These are phyloP conservation scores for Amblyopsis rosae DNA, from an alignment of 2,113 vertebrate genomes.

Conservation along the genomic window DNA sequence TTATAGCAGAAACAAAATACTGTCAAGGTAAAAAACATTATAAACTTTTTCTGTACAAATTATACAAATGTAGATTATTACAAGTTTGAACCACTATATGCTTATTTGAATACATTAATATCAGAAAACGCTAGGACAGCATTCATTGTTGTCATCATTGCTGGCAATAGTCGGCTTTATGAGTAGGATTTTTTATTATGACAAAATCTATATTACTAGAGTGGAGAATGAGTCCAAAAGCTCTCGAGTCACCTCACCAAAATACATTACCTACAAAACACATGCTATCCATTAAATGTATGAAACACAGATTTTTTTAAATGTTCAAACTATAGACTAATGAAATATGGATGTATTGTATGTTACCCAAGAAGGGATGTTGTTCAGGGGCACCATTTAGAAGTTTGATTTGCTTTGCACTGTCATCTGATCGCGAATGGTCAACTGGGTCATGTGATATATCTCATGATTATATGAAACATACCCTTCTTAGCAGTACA, in stretches of 20 bases:
- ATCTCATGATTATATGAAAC: no score
- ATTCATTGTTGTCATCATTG: conserved; percentile 9
- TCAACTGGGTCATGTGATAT: no score
- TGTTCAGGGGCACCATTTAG: no score
- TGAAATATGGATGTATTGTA: conserved; percentile 7
- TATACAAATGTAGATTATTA: conserved; percentile 81
- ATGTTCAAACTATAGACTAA: background rate
- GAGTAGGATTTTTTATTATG: background rate
- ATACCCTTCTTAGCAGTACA: no score
- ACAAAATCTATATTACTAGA: conserved; percentile 13
- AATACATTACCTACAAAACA: conserved; percentile 5
- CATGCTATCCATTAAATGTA: conserved; percentile 18
- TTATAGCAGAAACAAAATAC: conserved; percentile 91
- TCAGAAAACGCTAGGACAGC: conserved; percentile 36
- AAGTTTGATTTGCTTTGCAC: no score
- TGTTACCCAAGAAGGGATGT: no score
- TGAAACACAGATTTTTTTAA: conserved; percentile 31
- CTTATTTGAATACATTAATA: conserved; percentile 60
- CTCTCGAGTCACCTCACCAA: conserved; percentile 17
- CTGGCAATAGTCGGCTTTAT: background rate
- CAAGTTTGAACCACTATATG: conserved; percentile 65
- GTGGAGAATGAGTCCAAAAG: background rate
- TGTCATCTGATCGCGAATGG: no score
- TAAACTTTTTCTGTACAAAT: conserved; percentile 97
- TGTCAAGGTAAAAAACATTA: conserved; percentile 96